Conservation (phyloP, 2,888 invertebrate genomes). For the Biston stratarius region DNA sequence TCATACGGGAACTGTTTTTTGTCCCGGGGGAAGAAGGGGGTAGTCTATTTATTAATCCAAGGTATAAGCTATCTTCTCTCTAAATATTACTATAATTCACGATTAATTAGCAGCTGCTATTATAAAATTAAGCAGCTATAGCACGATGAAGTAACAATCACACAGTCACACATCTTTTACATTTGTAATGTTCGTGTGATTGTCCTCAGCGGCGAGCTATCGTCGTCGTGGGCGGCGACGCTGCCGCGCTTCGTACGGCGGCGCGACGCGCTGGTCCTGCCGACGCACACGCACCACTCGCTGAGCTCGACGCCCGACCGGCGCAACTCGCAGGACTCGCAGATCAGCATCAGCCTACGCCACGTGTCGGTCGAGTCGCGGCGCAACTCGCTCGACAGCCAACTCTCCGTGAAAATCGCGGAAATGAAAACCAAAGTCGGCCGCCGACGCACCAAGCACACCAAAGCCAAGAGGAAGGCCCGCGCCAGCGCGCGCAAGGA, state of each 20-base stretch:
- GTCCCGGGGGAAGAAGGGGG: too few relatives aligned
- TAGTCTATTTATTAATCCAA: too few relatives aligned
- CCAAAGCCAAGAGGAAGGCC: conserved; percentile 76
- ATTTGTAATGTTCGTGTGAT: not conserved
- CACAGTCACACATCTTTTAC: too few relatives aligned
- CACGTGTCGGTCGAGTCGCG: conserved; percentile 95
- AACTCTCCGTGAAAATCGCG: conserved; percentile 93
- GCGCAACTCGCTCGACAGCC: conserved; percentile 95
- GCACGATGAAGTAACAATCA: too few relatives aligned
- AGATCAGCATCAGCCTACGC: conserved; percentile 92
- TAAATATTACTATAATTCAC: too few relatives aligned
- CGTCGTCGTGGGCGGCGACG: conserved; percentile 97
- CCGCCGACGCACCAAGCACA: conserved; percentile 80
- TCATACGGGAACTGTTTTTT: too few relatives aligned
- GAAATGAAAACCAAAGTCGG: conserved; percentile 92
- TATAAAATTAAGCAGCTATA: too few relatives aligned
- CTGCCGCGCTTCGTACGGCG: conserved; percentile 94
- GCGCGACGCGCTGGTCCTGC: conserved; percentile 92
- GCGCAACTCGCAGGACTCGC: conserved; percentile 88
- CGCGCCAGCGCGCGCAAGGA: conserved; percentile 82
- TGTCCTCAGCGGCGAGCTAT: conserved; percentile 90
- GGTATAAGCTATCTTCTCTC: too few relatives aligned
- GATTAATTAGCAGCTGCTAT: too few relatives aligned
- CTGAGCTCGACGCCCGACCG: conserved; percentile 86
- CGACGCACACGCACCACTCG: conserved; percentile 75